Evolutionary conservation across 1,140 invertebrate genomes (phyloP).

Genomic region (Drosophila suzukii): DNA sequence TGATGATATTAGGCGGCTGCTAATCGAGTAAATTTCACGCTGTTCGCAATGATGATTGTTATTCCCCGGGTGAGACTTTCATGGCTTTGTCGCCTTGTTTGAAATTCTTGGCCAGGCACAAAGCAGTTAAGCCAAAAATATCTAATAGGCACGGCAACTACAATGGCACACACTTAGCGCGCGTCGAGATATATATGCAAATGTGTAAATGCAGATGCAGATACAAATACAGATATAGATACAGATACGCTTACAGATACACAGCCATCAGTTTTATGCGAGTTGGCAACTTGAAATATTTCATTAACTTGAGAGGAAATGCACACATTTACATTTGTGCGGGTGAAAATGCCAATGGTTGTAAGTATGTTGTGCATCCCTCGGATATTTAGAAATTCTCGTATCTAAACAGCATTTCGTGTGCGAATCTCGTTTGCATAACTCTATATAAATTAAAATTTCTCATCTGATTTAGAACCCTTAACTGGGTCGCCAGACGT

Average conservation of each 20-base stretch:
- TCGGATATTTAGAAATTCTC: constrained; percentile 21
- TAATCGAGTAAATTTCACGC: constrained; percentile 49
- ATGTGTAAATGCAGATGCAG: constrained; percentile 4
- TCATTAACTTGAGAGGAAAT: constrained; percentile 44
- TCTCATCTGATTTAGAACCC: constrained; percentile 5
- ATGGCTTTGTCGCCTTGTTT: constrained; percentile 20
- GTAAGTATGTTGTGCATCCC: constrained; percentile 12
- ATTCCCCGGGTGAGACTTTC: constrained; percentile 9
- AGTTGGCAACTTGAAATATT: constrained; percentile 42
- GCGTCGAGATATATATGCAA: constrained; percentile 2
- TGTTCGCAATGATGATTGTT: constrained; percentile 26
- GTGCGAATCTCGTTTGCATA: constrained; percentile 53
- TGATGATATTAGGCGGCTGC: constrained; percentile 43
- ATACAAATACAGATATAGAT: neutral
- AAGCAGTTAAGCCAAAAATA: constrained; percentile 10
- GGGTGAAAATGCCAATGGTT: constrained; percentile 19
- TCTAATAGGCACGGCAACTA: constrained; percentile 3
- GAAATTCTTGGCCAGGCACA: constrained; percentile 3
- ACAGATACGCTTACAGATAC: neutral
- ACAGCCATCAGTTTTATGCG: constrained; percentile 14
- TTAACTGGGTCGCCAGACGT: constrained; percentile 33
- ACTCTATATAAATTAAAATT: constrained; percentile 26
- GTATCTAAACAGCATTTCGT: constrained; percentile 14
- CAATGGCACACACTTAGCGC: constrained; percentile 4
- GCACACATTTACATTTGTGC: constrained; percentile 28